These are phyloP conservation scores for Eulemur rufifrons DNA, from an alignment of 2,113 vertebrate species.

Conservation along the genomic window DNA sequence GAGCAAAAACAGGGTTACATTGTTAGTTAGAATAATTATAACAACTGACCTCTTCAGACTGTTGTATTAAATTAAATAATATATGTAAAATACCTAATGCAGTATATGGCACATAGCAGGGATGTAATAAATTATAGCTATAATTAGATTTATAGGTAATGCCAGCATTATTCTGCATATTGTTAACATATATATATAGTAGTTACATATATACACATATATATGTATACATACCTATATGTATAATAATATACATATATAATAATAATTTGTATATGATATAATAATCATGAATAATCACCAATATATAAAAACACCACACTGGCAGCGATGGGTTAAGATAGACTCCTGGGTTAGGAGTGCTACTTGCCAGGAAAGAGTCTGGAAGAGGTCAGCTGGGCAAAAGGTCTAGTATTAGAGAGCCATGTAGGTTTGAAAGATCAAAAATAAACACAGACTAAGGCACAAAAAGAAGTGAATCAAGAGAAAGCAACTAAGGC, in stretches of 20 bases:
- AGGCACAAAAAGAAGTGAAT: not conserved
- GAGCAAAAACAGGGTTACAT: not conserved
- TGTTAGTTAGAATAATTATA: constrained; percentile 10
- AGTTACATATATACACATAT: not conserved
- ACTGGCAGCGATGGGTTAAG: not conserved
- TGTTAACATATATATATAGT: not conserved
- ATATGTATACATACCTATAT: not conserved
- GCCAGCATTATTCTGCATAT: not conserved
- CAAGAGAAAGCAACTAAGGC: not conserved
- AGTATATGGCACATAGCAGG: not conserved
- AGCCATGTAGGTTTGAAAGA: not conserved
- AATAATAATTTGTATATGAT: not conserved
- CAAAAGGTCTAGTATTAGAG: not conserved
- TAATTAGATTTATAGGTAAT: not conserved
- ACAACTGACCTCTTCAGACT: not conserved
- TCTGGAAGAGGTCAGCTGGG: not conserved
- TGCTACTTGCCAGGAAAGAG: constrained; percentile 14
- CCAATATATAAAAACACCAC: not conserved
- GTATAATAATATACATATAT: not conserved
- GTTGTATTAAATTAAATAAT: not conserved
- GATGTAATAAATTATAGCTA: not conserved
- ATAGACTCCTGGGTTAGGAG: not conserved
- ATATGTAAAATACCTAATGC: not conserved
- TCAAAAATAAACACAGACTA: not conserved
- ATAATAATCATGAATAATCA: not conserved